A percentile compares a stretch with the other conserved stretches of the same genome.
phyloP scores from a whole-genome alignment of 2,113 vertebrate genomes.

The Strix uralensis region DNA sequence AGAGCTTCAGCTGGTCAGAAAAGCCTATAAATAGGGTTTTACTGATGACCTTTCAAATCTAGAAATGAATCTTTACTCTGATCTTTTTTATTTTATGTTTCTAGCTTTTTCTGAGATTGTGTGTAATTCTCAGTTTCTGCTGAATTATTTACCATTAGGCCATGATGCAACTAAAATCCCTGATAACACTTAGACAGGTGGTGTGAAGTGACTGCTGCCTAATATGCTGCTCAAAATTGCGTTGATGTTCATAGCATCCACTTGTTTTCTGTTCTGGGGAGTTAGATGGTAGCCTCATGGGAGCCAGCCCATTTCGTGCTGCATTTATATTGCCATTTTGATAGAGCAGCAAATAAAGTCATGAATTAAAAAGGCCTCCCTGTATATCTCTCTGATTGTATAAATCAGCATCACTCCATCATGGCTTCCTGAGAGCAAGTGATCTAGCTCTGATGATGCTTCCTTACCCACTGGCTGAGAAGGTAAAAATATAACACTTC shows the following conservation, averaged over 20 bases:
- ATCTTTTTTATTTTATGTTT: conserved; percentile 8
- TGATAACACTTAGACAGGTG: not conserved
- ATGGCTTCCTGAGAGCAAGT: not conserved
- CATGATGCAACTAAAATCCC: not conserved
- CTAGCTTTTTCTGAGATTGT: not conserved
- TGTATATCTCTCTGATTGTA: not conserved
- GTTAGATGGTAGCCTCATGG: not conserved
- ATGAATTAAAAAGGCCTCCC: not conserved
- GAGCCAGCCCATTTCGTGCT: not conserved
- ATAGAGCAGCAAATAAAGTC: not conserved
- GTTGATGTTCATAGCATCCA: not conserved
- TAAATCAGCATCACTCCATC: not conserved
- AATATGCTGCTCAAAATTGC: not conserved
- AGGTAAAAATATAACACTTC: not conserved
- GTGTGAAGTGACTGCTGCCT: not conserved
- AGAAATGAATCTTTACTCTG: not conserved
- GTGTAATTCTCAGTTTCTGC: not conserved
- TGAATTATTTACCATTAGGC: conserved; percentile 17
- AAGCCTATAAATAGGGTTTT: conserved; percentile 50
- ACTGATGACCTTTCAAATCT: not conserved
- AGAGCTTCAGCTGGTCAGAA: not conserved
- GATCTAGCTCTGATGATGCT: not conserved
- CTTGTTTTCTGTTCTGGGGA: not conserved
- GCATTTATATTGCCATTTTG: not conserved
- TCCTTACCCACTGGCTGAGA: not conserved